A percentile compares a stretch with the other conserved stretches of the same genome.
phyloP scores from a whole-genome alignment of 1,140 invertebrate genomes.

The Ditylenchus dipsaci region DNA sequence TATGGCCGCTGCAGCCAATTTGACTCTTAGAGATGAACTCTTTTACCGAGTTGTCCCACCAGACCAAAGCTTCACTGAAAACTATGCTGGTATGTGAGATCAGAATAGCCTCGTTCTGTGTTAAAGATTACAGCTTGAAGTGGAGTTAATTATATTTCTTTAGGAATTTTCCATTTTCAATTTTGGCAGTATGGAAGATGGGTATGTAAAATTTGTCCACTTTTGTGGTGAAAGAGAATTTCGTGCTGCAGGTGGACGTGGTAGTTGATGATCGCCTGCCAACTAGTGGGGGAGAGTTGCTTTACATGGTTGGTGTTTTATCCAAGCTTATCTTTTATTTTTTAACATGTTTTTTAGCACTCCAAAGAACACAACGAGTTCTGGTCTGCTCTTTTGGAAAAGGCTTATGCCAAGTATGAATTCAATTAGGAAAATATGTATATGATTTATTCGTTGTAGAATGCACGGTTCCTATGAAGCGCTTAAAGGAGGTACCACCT shows the following conservation, averaged over 20 bases:
- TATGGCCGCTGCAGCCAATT: conserved; percentile 81
- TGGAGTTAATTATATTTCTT: neutral
- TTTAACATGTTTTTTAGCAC: conserved; percentile 62
- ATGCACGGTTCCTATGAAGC: conserved; percentile 96
- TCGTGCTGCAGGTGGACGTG: conserved; percentile 63
- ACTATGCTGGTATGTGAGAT: conserved; percentile 44
- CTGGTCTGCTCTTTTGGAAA: conserved; percentile 75
- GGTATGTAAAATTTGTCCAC: conserved; percentile 48
- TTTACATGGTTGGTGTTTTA: neutral
- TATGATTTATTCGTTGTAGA: conserved; percentile 43
- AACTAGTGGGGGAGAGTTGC: conserved; percentile 71
- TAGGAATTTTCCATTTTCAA: conserved; percentile 55
- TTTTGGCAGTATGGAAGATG: conserved; percentile 62
- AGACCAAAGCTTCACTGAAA: conserved; percentile 84
- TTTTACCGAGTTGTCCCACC: conserved; percentile 91
- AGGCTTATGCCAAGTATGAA: conserved; percentile 77
- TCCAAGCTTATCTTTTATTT: neutral
- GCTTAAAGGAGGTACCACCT: conserved; percentile 90
- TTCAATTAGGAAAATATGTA: neutral
- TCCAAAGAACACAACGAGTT: conserved; percentile 77
- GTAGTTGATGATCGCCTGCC: conserved; percentile 74
- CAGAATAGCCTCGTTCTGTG: neutral
- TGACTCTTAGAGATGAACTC: conserved; percentile 80
- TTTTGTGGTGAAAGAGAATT: no score
- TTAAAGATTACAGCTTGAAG: neutral